These are phyloP conservation scores for Diplodus puntazzo DNA, from an alignment of 2,797 vertebrate genomes.

Conservation along the genomic window DNA sequence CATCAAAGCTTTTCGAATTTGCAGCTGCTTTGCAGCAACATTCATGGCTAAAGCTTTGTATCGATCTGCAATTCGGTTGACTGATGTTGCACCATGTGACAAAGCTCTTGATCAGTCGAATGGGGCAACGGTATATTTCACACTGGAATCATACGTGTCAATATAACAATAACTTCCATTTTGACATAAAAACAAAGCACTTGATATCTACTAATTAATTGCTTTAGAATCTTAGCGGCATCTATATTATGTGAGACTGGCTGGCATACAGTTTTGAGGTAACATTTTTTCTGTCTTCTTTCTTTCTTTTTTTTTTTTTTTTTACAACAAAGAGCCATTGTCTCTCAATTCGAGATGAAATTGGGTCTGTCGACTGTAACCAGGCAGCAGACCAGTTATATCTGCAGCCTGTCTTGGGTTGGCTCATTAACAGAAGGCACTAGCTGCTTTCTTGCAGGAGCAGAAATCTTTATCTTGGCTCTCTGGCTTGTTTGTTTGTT, in stretches of 20 bases:
- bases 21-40: no score
- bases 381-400: slow-evolving; percentile 46
- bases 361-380: slow-evolving; percentile 49
- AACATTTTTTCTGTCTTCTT: background rate
- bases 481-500: slow-evolving; percentile 50
- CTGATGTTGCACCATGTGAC: no score
- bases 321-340: slow-evolving; percentile 10
- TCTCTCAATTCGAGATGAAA: slow-evolving; percentile 41
- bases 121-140: no score
- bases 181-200: no score
- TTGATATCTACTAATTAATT: no score
- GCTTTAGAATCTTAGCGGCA: no score
- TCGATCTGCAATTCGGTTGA: no score
- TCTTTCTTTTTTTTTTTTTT: background rate
- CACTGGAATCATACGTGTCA: no score
- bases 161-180: no score
- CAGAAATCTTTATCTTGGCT: slow-evolving; percentile 65
- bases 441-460: slow-evolving; percentile 32
- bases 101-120: no score
- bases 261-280: background rate
- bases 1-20: no score
- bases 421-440: slow-evolving; percentile 70
- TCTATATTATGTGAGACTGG: background rate
- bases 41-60: no score
- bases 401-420: slow-evolving; percentile 53